These are phyloP conservation scores for Phalloptychus januarius DNA, from an alignment of 2,797 vertebrate species.

Conservation along the genomic window DNA sequence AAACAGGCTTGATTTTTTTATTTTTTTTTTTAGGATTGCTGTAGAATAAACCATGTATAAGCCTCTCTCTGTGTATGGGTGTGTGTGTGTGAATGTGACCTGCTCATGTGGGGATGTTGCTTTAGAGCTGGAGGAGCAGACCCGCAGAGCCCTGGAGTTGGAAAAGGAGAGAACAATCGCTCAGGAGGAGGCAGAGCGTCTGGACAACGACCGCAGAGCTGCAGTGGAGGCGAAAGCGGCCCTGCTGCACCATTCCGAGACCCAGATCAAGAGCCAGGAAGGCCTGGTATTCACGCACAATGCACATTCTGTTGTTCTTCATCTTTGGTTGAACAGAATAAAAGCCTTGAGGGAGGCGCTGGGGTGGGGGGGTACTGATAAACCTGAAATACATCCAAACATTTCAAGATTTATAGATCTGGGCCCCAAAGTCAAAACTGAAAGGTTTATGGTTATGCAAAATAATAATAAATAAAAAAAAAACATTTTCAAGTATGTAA, in stretches of 20 bases:
- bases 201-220: constrained; percentile 89
- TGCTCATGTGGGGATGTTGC: constrained; percentile 9
- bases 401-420: constrained; percentile 4
- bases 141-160: constrained; percentile 89
- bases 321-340: constrained; percentile 5
- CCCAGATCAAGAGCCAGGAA: constrained; percentile 92
- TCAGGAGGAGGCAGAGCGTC: constrained; percentile 91
- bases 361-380: neutral
- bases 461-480: neutral
- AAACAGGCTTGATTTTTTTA: constrained; percentile 21
- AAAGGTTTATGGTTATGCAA: neutral
- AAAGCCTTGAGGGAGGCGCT: neutral
- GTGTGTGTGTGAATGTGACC: neutral
- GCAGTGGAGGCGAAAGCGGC: constrained; percentile 92
- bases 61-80: constrained; percentile 1
- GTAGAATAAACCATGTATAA: constrained; percentile 9
- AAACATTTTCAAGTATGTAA: constrained; percentile 3
- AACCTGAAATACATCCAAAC: neutral
- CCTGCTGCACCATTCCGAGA: constrained; percentile 87
- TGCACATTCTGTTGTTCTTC: constrained; percentile 6
- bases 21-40: neutral
- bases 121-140: constrained; percentile 96
- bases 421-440: constrained; percentile 10
- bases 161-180: constrained; percentile 91
- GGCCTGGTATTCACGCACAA: constrained; percentile 82